Conservation (phyloP, 2,888 invertebrate genomes). For the Spodoptera picta region DNA sequence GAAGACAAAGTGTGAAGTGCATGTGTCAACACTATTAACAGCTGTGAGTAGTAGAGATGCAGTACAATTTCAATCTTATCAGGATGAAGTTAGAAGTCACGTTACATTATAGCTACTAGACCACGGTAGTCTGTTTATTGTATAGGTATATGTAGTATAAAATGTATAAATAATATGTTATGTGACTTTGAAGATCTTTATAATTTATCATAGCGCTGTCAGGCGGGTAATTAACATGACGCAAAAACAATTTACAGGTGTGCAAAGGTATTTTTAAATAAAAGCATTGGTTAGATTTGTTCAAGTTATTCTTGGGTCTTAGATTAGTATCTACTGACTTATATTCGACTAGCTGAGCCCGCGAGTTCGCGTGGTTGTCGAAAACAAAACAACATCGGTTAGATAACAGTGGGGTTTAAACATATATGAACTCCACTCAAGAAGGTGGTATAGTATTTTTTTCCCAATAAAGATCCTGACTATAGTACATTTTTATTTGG, state of each 20-base stretch:
- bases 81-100: conserved; percentile 7
- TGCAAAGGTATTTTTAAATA: neutral
- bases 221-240: conserved; percentile 27
- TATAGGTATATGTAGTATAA: conserved; percentile 20
- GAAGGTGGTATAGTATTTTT: too few species aligned
- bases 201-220: conserved; percentile 42
- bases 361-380: too few species aligned
- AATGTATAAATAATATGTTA: conserved; percentile 38
- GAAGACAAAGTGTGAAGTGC: conserved; percentile 37
- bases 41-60: neutral
- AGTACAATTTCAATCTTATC: conserved; percentile 11
- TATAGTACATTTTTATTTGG: too few species aligned
- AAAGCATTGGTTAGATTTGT: too few species aligned
- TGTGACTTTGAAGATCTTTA: conserved; percentile 37
- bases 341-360: too few species aligned
- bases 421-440: too few species aligned
- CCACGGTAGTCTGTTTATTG: conserved; percentile 15
- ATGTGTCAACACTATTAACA: conserved; percentile 32
- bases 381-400: too few species aligned
- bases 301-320: too few species aligned
- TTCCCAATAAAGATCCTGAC: too few species aligned
- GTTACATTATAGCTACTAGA: conserved; percentile 15
- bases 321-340: too few species aligned
- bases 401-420: too few species aligned
- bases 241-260: conserved; percentile 28